phyloP scores from a whole-genome alignment of 2,113 vertebrate species.

The Maccullochella peelii region DNA sequence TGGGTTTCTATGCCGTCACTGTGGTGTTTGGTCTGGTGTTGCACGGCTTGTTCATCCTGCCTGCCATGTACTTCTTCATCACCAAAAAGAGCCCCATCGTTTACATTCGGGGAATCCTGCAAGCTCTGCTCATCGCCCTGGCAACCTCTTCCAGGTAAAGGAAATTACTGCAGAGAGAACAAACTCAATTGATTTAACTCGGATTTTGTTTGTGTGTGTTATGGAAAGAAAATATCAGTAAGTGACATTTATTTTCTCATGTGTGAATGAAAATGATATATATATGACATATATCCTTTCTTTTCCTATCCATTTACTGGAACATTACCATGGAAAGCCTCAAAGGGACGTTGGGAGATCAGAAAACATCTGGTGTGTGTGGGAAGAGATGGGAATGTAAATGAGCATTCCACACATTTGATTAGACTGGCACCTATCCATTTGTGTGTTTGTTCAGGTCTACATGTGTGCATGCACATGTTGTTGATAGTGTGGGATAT shows the following conservation, averaged over 20 bases:
- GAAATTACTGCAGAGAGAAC: conserved; percentile 41
- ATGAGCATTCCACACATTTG: conserved; percentile 15
- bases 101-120: conserved; percentile 96
- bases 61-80: conserved; percentile 96
- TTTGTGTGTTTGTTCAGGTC: background rate
- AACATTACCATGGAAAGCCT: conserved; percentile 7
- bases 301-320: conserved; percentile 3
- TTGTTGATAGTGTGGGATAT: background rate
- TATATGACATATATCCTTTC: background rate
- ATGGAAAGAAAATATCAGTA: background rate
- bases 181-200: background rate
- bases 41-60: conserved; percentile 94
- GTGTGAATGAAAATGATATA: conserved; percentile 4
- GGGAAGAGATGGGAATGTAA: conserved; percentile 37
- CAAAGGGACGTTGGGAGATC: conserved; percentile 40
- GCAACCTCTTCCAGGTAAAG: conserved; percentile 97
- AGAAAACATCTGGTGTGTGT: conserved; percentile 60
- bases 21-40: conserved; percentile 95
- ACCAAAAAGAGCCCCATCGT: conserved; percentile 98
- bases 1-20: conserved; percentile 95
- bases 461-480: background rate
- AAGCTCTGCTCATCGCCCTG: conserved; percentile 96
- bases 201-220: background rate
- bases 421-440: conserved; percentile 1
- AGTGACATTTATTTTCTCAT: background rate